Base-by-base conservation (phyloP, 2,888 invertebrate species). In the Muscina levida region DNA sequence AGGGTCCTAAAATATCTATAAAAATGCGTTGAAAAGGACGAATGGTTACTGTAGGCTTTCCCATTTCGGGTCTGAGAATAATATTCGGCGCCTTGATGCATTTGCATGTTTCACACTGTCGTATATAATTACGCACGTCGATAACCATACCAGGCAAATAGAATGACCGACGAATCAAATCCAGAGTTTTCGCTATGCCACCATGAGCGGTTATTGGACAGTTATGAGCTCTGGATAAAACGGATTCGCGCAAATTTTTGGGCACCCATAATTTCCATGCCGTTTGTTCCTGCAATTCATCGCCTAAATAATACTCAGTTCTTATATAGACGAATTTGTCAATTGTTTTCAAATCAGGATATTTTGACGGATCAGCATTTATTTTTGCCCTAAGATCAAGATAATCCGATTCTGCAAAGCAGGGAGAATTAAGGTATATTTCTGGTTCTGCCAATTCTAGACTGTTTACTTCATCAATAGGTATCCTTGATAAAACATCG, bases 231-330 rank as follows among this genome's bases (percentile, higher is more conserved):
- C 48, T 42, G 1, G 8, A 1, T 11, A 26, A 26, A 11, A n/a
- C 17, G 8, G 3, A 5, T 3, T 6, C 8, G 8, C 31, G 31
- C 3, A 31, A 4, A 1, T 37, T 11, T 51, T 46, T 11, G 1
- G 75, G 78, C 0, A 82, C n/a, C 83, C 81, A 84, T 3, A 83
- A 17, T 57, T 84, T 83, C 83, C 82, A 83, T 1, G 71, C 15
- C 1, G 59, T 13, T 5, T 68, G 42, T 51, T 62, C 62, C 0
- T 83, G 68, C 2, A 48, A 66, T 1, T 26, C 37, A n/a, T 48
- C 15, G 24, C 68, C 31, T 5, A 3, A 5, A 8, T 31, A 31
- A 8, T 31, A 31, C 8, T 31, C 31, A 31, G 31, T 31, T 31
- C 31, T 3, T 5, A 31, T 31, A 31, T 31, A 31, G 8, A 31